phyloP scores from a whole-genome alignment of 2,888 invertebrate genomes.

The Neoaliturus tenellus region DNA sequence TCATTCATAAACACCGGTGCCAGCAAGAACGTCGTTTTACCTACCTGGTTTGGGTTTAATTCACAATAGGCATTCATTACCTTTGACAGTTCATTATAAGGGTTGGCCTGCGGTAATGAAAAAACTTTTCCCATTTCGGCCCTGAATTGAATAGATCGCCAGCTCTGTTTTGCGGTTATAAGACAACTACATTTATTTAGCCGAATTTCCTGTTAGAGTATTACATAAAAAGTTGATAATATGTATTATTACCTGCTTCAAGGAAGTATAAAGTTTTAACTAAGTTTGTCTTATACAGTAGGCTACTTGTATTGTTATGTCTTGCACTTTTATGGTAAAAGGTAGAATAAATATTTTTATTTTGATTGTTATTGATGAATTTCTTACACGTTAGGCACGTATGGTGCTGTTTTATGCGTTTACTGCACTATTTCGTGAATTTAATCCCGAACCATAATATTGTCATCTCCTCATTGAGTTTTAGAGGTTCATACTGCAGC shows the following conservation, averaged over 20 bases:
- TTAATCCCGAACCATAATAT: no score
- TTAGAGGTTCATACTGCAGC: no score
- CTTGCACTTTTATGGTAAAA: no score
- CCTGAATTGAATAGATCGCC: constrained; percentile 20
- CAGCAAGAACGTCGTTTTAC: neutral
- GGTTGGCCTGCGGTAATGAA: constrained; percentile 21
- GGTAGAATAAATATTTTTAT: no score
- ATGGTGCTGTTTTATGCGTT: no score
- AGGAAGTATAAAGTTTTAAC: neutral
- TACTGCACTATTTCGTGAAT: no score
- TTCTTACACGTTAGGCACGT: no score
- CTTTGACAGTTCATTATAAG: constrained; percentile 30
- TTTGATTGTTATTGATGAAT: no score
- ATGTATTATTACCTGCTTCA: neutral
- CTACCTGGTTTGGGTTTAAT: neutral
- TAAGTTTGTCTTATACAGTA: no score
- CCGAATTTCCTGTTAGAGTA: constrained; percentile 59
- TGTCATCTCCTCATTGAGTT: no score
- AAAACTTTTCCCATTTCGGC: constrained; percentile 29
- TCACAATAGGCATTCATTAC: constrained; percentile 34
- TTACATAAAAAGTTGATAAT: neutral
- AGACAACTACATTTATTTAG: constrained; percentile 14
- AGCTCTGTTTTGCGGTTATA: constrained; percentile 2
- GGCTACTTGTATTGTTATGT: no score
- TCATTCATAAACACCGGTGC: neutral